Percentiles rank a stretch among this genome's conserved stretches.
These are phyloP conservation scores for Reticulitermes speratus DNA, from an alignment of 1,140 invertebrate species.

Conservation along the genomic window DNA sequence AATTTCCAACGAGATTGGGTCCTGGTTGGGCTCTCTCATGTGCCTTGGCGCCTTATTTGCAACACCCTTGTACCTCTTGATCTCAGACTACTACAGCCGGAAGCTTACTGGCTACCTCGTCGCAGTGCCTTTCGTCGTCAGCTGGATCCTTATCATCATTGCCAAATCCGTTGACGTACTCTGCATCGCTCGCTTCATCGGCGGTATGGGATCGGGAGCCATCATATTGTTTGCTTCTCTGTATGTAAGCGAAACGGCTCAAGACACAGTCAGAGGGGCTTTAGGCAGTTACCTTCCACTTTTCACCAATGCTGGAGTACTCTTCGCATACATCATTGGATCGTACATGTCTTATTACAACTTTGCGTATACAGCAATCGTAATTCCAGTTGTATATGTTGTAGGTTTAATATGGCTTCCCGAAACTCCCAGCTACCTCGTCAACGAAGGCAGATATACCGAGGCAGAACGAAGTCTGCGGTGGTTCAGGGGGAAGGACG, in stretches of 20 bases:
- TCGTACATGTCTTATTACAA: conserved; percentile 50
- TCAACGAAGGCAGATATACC: background rate
- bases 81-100: conserved; percentile 37
- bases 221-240: conserved; percentile 49
- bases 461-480: background rate
- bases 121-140: conserved; percentile 29
- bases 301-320: conserved; percentile 56
- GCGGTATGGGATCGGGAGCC: conserved; percentile 53
- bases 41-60: conserved; percentile 52
- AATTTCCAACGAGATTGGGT: conserved; percentile 54
- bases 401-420: conserved; percentile 54
- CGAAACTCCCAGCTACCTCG: conserved; percentile 57
- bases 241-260: conserved; percentile 60
- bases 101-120: conserved; percentile 33
- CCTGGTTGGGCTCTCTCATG: conserved; percentile 62
- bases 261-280: conserved; percentile 55
- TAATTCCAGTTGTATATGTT: conserved; percentile 50
- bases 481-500: background rate
- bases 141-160: conserved; percentile 16
- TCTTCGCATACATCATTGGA: conserved; percentile 58
- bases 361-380: conserved; percentile 47
- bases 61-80: conserved; percentile 42
- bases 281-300: conserved; percentile 54
- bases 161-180: conserved; percentile 37
- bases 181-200: conserved; percentile 43